These are phyloP conservation scores for Ectemnius continuus DNA, from an alignment of 2,888 invertebrate genomes.

Conservation along the genomic window DNA sequence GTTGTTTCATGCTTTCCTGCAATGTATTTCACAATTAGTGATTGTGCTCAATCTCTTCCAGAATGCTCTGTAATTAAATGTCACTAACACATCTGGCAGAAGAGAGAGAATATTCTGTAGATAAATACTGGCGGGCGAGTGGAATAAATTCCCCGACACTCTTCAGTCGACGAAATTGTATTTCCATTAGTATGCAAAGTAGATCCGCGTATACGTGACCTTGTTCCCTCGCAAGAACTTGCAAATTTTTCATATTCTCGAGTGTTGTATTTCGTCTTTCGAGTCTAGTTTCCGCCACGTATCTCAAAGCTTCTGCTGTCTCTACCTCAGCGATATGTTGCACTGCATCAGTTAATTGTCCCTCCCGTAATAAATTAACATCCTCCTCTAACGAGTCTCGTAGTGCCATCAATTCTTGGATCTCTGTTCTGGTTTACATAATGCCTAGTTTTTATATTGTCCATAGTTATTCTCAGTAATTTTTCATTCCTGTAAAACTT, in stretches of 20 bases:
- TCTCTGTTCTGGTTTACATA: conserved; percentile 62
- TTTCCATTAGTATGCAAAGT: conserved; percentile 70
- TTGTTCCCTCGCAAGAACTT: conserved; percentile 63
- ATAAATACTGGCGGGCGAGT: conserved; percentile 69
- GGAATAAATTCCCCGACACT: conserved; percentile 68
- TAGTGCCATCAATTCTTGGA: conserved; percentile 62
- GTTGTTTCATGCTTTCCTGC: conserved; percentile 68
- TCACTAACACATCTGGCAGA: conserved; percentile 69
- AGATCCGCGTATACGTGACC: conserved; percentile 72
- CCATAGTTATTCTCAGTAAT: not conserved
- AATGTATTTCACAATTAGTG: conserved; percentile 21
- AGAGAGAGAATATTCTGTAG: conserved; percentile 68
- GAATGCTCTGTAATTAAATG: not conserved
- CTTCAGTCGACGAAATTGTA: conserved; percentile 65
- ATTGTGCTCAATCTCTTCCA: not conserved
- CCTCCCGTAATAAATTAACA: conserved; percentile 61
- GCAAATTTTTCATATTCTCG: conserved; percentile 64
- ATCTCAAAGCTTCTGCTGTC: conserved; percentile 64
- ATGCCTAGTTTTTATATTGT: conserved; percentile 16
- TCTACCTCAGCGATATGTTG: conserved; percentile 63
- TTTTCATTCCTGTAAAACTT: conserved; percentile 15
- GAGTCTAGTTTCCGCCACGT: conserved; percentile 63
- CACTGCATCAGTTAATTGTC: conserved; percentile 59
- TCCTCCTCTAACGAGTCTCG: conserved; percentile 70
- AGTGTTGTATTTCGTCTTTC: conserved; percentile 60